phyloP scores from a whole-genome alignment of 2,888 invertebrate genomes.

The Torymus auratus region DNA sequence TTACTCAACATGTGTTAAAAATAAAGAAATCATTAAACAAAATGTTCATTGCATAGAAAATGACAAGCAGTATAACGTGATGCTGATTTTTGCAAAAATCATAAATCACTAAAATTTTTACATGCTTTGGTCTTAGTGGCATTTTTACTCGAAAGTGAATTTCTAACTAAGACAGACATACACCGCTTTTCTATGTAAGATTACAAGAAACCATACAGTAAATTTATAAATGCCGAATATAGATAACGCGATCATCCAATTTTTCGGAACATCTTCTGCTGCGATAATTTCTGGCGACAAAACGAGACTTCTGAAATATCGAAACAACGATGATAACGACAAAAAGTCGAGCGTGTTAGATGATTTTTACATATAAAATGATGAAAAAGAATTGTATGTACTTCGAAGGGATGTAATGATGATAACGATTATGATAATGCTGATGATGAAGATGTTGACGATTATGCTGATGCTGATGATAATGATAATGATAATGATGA shows the following conservation, averaged over 20 bases:
- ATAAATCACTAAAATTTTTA: too few relatives aligned
- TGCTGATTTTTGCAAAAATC: too few relatives aligned
- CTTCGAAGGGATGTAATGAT: constrained; percentile 31
- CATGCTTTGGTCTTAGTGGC: background rate
- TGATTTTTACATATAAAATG: constrained; percentile 27
- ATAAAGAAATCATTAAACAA: too few relatives aligned
- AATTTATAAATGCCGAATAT: background rate
- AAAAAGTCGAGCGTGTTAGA: constrained; percentile 8
- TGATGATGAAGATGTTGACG: constrained; percentile 21
- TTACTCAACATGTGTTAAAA: constrained; percentile 15
- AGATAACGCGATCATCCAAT: constrained; percentile 23
- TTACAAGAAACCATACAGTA: background rate
- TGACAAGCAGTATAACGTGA: background rate
- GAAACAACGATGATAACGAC: constrained; percentile 4
- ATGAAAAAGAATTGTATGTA: constrained; percentile 29
- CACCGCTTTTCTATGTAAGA: background rate
- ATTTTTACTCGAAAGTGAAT: constrained; percentile 13
- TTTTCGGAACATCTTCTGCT: constrained; percentile 20
- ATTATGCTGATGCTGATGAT: constrained; percentile 14
- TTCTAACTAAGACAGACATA: constrained; percentile 7
- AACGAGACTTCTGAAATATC: constrained; percentile 1
- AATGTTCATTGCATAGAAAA: background rate
- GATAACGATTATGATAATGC: background rate
- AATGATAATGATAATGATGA: constrained; percentile 29
- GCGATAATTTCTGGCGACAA: constrained; percentile 9